Evolutionary conservation across 2,797 vertebrate genomes (phyloP).

Genomic region (Mormyrops boulengeri): DNA sequence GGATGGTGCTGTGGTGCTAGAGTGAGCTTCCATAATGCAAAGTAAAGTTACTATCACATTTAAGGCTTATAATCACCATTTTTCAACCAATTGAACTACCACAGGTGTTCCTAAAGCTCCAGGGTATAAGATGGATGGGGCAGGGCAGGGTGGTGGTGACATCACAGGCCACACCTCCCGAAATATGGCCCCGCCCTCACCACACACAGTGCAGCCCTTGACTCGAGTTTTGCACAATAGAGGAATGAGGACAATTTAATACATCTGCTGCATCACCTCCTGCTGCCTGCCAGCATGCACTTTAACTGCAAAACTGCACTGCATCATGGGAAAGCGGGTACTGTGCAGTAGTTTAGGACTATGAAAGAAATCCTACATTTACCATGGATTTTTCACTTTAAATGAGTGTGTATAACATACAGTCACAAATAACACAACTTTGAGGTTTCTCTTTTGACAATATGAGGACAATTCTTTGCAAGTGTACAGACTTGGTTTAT

Average conservation of each 20-base stretch:
- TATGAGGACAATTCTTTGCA: conserved; percentile 13
- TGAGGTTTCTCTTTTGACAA: neutral
- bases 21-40: neutral
- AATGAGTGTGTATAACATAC: neutral
- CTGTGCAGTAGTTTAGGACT: neutral
- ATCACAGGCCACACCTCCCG: neutral
- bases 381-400: neutral
- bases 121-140: neutral
- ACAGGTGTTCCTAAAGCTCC: neutral
- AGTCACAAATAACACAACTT: neutral
- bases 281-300: neutral
- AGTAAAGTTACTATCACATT: neutral
- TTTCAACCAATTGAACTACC: neutral
- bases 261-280: neutral
- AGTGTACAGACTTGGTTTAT: conserved; percentile 19
- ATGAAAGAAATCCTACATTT: neutral
- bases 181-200: neutral
- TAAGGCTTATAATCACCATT: neutral
- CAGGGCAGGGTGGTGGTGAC: neutral
- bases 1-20: neutral
- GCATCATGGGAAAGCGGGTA: neutral
- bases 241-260: neutral
- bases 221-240: neutral
- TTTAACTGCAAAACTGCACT: neutral
- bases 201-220: neutral